These are phyloP conservation scores for Dichetophora obliterata DNA, from an alignment of 2,888 invertebrate genomes.

Conservation along the genomic window DNA sequence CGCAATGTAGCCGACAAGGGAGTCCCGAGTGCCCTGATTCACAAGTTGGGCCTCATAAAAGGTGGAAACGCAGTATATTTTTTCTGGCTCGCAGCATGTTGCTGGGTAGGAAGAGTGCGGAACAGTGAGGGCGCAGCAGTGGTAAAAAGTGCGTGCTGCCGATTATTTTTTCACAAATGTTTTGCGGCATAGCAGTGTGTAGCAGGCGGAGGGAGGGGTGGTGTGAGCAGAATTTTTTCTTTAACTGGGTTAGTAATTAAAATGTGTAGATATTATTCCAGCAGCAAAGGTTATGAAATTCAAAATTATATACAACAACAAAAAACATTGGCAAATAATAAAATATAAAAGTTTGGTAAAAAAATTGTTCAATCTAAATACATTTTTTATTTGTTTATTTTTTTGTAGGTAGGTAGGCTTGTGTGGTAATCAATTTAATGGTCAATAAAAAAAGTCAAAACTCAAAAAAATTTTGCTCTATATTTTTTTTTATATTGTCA, in stretches of 20 bases:
- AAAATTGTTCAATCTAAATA: neutral
- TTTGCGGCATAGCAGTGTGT: no score
- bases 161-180: neutral
- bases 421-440: neutral
- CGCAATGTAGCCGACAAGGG: neutral
- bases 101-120: neutral
- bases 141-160: neutral
- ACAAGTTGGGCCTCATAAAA: no score
- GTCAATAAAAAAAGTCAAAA: neutral
- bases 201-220: no score
- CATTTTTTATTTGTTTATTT: neutral
- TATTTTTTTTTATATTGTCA: neutral
- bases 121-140: neutral
- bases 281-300: neutral
- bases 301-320: neutral
- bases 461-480: no score
- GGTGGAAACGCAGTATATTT: no score
- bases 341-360: neutral
- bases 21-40: no score
- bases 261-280: conserved; percentile 33
- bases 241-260: conserved; percentile 42
- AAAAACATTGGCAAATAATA: neutral
- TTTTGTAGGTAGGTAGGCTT: neutral
- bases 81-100: no score
- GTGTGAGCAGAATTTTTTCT: conserved; percentile 10